Evolutionary conservation across 2,113 vertebrate genomes (phyloP), one percentile per base, ranked within the genome.

Genomic region (Heterochromis multidens): DNA sequence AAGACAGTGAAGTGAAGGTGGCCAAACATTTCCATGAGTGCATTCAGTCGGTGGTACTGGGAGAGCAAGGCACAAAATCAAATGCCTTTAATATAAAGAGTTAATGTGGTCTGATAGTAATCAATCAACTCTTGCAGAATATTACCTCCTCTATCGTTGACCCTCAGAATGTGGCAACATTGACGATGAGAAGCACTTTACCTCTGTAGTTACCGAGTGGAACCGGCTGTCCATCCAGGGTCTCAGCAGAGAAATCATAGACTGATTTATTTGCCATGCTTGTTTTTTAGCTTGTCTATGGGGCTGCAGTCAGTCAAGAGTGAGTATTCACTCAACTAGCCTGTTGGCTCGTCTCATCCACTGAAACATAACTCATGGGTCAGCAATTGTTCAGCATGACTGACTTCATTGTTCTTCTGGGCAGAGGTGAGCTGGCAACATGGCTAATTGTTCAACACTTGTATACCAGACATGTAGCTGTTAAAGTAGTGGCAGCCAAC

Each of bases 81-180:
- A 21, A 82, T 3, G 1, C 8, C 33, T 74, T 54, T 29, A 80
- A 81, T 82, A 87, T 35, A 21, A 65, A 10, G 56, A 77, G 31
- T 74, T 6, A 81, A 57, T 70, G 31, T 21, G 29, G 79, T 83
- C 54, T 35, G 56, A 27, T 29, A 33, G 17, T 27, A 79, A 80
- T 86, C 60, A 46, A 65, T 86, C 57, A 85, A 33, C 14, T 83
- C 13, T 33, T 31, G n/a, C n/a, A 61, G 33, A 59, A 65, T 78
- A 76, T 94, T 94, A 96, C 96, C 96, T 97, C 95, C 80, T 94
- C 94, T 86, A 95, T 91, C 19, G 96, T 96, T 82, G 96, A 95
- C 70, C 95, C 96, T 96, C 96, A 97, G 92, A 97, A 97, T 62
- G 95, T 96, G 54, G 96, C 96, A 85, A 96, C 91, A 4, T 96